Percentiles rank a stretch among this genome's conserved stretches.
Conservation (phyloP, 2,113 vertebrate species). For the Paramormyrops kingsleyae region DNA sequence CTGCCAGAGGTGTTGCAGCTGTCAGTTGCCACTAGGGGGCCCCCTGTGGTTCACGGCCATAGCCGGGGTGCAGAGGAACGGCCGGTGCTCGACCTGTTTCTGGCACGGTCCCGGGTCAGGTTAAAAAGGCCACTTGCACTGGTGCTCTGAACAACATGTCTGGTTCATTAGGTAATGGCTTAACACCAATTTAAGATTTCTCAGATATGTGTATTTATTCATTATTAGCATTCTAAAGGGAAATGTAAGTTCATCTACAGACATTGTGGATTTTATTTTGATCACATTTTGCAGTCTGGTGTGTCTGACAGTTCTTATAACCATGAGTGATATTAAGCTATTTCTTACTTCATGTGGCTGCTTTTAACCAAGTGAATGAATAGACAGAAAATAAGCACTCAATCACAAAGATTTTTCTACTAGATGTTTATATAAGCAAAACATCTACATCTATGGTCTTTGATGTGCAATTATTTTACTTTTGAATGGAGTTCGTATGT, state of each 20-base stretch:
- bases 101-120: too few relatives aligned
- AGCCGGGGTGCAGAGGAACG: too few relatives aligned
- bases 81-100: neutral
- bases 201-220: conserved; percentile 1
- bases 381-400: neutral
- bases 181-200: neutral
- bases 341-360: neutral
- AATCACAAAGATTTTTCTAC: neutral
- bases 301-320: neutral
- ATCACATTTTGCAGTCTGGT: neutral
- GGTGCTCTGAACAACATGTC: neutral
- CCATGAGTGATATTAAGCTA: neutral
- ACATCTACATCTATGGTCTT: neutral
- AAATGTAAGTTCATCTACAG: neutral
- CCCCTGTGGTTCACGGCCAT: neutral
- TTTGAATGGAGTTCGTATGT: neutral
- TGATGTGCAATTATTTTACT: neutral
- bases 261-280: neutral
- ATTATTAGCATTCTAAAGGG: neutral
- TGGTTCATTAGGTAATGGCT: neutral
- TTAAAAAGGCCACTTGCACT: neutral
- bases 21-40: neutral
- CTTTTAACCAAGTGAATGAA: neutral
- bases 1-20: neutral
- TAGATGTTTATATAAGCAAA: neutral